Conservation (phyloP, 2,888 invertebrate species). For the Melanostoma scalare region DNA sequence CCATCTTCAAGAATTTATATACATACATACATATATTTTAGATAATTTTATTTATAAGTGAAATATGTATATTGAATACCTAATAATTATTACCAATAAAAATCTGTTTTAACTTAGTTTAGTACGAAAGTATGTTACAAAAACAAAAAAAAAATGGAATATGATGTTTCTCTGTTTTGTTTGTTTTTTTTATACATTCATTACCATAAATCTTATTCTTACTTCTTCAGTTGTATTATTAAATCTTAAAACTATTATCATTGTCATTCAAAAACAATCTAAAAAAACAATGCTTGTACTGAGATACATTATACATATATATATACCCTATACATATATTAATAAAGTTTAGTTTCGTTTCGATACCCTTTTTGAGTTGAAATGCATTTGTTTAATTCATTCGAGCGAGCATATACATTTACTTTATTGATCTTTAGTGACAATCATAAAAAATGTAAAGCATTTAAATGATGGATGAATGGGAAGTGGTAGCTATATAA, state of each 20-base stretch:
- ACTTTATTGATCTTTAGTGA: not conserved
- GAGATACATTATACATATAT: slow-evolving; percentile 64
- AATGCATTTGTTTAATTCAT: slow-evolving; percentile 18
- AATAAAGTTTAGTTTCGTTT: slow-evolving; percentile 68
- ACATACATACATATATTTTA: slow-evolving; percentile 50
- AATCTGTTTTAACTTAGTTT: slow-evolving; percentile 57
- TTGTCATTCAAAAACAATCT: slow-evolving; percentile 31
- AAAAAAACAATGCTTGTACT: slow-evolving; percentile 59
- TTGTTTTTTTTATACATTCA: slow-evolving; percentile 13
- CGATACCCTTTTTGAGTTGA: slow-evolving; percentile 60
- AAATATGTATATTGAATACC: slow-evolving; percentile 42
- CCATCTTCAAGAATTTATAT: slow-evolving; percentile 64
- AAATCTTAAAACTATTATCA: slow-evolving; percentile 5
- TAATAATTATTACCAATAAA: slow-evolving; percentile 24
- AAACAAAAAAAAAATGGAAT: slow-evolving; percentile 11
- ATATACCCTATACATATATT: slow-evolving; percentile 62
- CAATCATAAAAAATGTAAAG: no score
- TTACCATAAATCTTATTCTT: slow-evolving; percentile 7
- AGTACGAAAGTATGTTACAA: slow-evolving; percentile 38
- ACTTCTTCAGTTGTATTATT: slow-evolving; percentile 46
- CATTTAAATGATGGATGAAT: no score
- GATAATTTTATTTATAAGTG: slow-evolving; percentile 61
- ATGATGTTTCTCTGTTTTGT: slow-evolving; percentile 52
- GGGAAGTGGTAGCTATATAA: no score
- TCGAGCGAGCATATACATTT: not conserved